Percentiles rank a stretch among this genome's conserved stretches.
These are phyloP conservation scores for Cryptotis parvus DNA, from an alignment of 2,113 vertebrate genomes.

Conservation along the genomic window DNA sequence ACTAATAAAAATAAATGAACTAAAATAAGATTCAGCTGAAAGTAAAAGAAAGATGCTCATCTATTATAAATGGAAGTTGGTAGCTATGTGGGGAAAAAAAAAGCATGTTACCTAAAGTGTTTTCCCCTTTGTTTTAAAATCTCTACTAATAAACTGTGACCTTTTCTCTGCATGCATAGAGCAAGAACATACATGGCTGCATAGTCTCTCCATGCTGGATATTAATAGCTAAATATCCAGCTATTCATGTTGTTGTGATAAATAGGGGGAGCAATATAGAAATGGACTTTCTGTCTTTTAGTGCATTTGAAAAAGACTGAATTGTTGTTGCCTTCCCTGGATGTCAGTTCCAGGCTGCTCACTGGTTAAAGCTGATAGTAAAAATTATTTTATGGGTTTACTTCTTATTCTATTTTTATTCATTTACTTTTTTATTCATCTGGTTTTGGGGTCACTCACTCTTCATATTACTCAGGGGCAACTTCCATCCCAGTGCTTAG, in stretches of 20 bases:
- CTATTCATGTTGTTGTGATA: not conserved
- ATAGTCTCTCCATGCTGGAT: not conserved
- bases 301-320: not conserved
- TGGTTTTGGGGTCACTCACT: not conserved
- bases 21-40: conserved; percentile 46
- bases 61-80: not conserved
- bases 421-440: no score
- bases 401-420: not conserved
- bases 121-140: not conserved
- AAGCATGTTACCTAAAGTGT: not conserved
- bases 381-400: not conserved
- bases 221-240: no score
- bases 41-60: not conserved
- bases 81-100: not conserved
- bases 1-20: conserved; percentile 21
- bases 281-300: not conserved
- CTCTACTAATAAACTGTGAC: not conserved
- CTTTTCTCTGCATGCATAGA: not conserved
- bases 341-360: not conserved
- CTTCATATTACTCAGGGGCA: no score
- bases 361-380: not conserved
- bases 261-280: not conserved
- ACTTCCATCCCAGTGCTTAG: no score
- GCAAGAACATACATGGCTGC: accelerated
- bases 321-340: not conserved